Conservation (phyloP, 2,888 invertebrate species). For the Lacanobia oleracea region DNA sequence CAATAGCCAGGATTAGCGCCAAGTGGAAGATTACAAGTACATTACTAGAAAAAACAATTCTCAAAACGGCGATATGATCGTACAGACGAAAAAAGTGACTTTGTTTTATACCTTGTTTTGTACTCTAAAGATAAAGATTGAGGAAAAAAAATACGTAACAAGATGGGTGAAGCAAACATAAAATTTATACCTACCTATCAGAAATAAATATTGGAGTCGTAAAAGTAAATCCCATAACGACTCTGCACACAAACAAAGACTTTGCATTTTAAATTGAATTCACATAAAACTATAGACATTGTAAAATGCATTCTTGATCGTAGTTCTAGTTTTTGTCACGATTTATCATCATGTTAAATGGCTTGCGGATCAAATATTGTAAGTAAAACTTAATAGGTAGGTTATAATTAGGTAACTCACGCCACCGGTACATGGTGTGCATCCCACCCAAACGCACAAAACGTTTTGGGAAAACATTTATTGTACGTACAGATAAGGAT, state of each 20-base stretch:
- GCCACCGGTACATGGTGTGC: no score
- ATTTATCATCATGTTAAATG: constrained; percentile 9
- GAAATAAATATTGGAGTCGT: background rate
- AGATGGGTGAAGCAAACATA: background rate
- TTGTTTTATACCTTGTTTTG: no score
- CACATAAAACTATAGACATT: constrained; percentile 17
- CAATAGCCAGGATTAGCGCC: no score
- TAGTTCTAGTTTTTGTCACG: constrained; percentile 30
- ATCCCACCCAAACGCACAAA: no score
- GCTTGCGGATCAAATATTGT: constrained; percentile 21
- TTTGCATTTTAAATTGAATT: constrained; percentile 19
- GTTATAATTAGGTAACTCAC: background rate
- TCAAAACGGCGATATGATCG: no score
- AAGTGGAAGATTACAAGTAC: no score
- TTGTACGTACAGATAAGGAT: no score
- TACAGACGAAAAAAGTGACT: no score
- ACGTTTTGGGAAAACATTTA: no score
- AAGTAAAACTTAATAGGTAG: background rate
- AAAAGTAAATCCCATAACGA: background rate
- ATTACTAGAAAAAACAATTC: no score
- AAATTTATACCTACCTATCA: background rate
- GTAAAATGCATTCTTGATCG: constrained; percentile 45
- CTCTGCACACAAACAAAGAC: constrained; percentile 1
- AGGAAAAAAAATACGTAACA: background rate
- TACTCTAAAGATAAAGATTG: no score